Base-by-base conservation (phyloP, 2,113 vertebrate genomes). In the Colinus virginianus region DNA sequence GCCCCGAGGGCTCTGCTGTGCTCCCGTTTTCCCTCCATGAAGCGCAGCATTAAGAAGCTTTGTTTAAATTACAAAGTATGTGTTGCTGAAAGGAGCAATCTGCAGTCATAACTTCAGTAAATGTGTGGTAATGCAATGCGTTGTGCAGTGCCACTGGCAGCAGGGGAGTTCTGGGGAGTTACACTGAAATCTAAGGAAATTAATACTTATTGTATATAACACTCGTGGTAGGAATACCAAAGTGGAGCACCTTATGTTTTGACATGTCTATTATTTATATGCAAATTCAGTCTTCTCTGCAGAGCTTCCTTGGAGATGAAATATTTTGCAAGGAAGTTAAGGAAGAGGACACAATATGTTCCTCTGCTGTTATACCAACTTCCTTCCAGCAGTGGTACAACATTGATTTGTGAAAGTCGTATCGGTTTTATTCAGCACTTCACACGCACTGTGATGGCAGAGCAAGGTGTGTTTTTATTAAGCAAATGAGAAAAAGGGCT, bases 201-300 rank as follows among this genome's bases (percentile, higher is more conserved):
- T 66, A 91, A 88, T 93, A 80, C 81, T 90, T 84, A 84, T 75
- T 25, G 63, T 80, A 62, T 76, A 1, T 74, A 90, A 81, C 42
- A 14, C 45, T 90, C 67, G 40, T 17, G 78, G 75, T 59, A 71
- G 95, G 94, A 96, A 92, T 71, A 69, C 78, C 84, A 91, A 96
- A 94, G 95, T 93, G 90, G 70, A 21, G 28, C 85, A 88, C 90
- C 90, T 28, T 91, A 63, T 78, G 92, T 87, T 95, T 94, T 90
- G 94, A 95, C 94, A 86, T 93, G 79, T 92, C 96, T 93, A 75
- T 97, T 97, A 95, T 96, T 97, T 97, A 82, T 93, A 96, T 95
- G 96, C 92, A 98, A 97, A 98, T 97, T 36, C 30, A 79, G 81
- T 67, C 93, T 95, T 94, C 91, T 42, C 59, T n/a, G 55, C 64